Evolutionary conservation across 2,888 invertebrate species (phyloP).

Genomic region (Brachyopa scutellaris): DNA sequence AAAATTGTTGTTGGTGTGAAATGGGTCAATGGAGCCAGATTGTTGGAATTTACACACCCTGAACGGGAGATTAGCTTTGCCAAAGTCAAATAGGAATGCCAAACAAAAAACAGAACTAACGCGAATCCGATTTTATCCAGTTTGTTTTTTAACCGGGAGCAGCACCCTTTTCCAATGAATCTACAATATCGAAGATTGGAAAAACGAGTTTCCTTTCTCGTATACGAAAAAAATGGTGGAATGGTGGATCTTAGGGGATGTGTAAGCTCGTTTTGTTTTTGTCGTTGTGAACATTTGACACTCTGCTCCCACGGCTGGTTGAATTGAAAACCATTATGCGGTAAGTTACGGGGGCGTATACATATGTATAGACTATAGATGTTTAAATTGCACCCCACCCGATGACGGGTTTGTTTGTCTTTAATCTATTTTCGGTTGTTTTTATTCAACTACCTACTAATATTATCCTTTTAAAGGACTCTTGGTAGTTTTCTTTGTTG

Average conservation of each 20-base stretch:
- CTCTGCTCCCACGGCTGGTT: neutral
- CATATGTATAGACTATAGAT: neutral
- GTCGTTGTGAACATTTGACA: constrained; percentile 14
- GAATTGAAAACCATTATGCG: constrained; percentile 23
- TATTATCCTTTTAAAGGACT: constrained; percentile 22
- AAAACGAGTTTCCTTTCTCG: constrained; percentile 1
- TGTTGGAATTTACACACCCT: constrained; percentile 68
- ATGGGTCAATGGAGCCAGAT: constrained; percentile 49
- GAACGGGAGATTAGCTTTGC: constrained; percentile 69
- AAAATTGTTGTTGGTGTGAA: constrained; percentile 50
- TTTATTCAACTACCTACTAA: constrained; percentile 12
- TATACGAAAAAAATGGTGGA: too few relatives aligned
- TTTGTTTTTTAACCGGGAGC: constrained; percentile 5
- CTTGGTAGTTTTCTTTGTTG: constrained; percentile 15
- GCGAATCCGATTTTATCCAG: constrained; percentile 40
- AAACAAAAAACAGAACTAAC: constrained; percentile 16
- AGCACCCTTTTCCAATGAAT: constrained; percentile 10
- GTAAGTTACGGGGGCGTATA: neutral
- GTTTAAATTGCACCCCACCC: constrained; percentile 1
- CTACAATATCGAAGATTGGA: neutral
- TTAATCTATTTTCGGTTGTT: constrained; percentile 33
- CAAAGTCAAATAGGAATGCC: constrained; percentile 67
- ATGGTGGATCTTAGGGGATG: constrained; percentile 21
- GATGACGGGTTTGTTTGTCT: constrained; percentile 35
- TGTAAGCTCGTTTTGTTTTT: constrained; percentile 22